These are phyloP conservation scores for Sphyrna mokarran DNA, from an alignment of 2,113 vertebrate species.

Conservation along the genomic window DNA sequence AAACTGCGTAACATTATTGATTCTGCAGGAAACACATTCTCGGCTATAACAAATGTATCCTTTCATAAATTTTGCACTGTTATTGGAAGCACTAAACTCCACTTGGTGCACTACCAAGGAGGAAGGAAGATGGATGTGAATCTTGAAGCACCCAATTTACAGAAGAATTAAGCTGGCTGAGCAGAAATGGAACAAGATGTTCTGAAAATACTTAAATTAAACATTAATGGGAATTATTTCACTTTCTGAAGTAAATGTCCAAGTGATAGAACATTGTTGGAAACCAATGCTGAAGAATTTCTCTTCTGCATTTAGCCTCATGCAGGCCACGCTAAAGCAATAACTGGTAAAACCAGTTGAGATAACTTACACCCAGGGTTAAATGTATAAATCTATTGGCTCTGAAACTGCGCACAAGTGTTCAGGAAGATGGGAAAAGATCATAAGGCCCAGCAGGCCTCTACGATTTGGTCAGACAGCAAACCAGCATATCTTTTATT, in stretches of 20 bases:
- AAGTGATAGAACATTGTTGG: not conserved
- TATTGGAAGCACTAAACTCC: constrained; percentile 1
- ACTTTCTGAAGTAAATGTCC: constrained; percentile 30
- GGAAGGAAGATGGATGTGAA: constrained; percentile 45
- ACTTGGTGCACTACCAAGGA: constrained; percentile 17
- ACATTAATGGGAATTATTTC: constrained; percentile 32
- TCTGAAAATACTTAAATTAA: constrained; percentile 37
- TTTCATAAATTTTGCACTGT: constrained; percentile 35
- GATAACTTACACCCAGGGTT: not conserved
- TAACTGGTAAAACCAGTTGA: not conserved
- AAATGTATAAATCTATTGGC: not conserved
- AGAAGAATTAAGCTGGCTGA: constrained; percentile 50
- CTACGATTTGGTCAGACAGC: not conserved
- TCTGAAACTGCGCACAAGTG: not conserved
- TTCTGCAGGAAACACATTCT: constrained; percentile 1
- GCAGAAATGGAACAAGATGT: constrained; percentile 38
- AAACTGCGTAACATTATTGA: constrained; percentile 21
- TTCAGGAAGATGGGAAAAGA: not conserved
- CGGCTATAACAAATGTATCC: constrained; percentile 10
- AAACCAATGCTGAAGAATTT: not conserved
- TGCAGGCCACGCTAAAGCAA: too few relatives aligned
- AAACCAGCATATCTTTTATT: not conserved
- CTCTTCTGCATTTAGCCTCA: not conserved
- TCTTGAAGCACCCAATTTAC: constrained; percentile 51
- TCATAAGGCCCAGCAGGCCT: not conserved